Evolutionary conservation across 2,113 vertebrate species (phyloP).

Genomic region (Sialia sialis): DNA sequence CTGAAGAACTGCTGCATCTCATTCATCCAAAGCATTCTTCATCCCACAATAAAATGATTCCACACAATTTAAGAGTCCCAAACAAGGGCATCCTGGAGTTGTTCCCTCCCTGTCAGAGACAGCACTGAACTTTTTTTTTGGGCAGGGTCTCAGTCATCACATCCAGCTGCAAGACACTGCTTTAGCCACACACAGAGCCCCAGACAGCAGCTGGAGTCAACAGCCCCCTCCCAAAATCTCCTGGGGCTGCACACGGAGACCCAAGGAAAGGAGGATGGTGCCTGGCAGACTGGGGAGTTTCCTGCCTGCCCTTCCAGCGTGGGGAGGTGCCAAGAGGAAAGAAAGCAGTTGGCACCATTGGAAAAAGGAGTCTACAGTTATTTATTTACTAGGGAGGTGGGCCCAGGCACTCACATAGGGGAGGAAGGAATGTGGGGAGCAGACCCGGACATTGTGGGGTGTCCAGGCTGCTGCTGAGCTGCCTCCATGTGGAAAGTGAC

Average conservation of each 20-base stretch:
- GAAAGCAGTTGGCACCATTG: not conserved
- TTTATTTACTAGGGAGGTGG: conserved; percentile 20
- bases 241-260: not conserved
- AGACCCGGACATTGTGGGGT: not conserved
- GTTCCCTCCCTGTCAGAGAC: not conserved
- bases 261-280: accelerated
- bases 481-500: not conserved
- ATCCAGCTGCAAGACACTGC: not conserved
- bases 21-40: not conserved
- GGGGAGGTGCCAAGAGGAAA: not conserved
- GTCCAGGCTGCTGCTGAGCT: not conserved
- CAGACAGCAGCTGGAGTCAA: not conserved
- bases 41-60: not conserved
- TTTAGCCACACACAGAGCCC: not conserved
- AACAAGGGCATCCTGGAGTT: not conserved
- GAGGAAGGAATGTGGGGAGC: not conserved
- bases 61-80: not conserved
- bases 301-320: not conserved
- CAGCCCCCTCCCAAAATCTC: not conserved
- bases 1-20: not conserved
- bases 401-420: not conserved
- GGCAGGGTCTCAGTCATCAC: not conserved
- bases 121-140: not conserved
- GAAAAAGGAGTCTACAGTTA: not conserved
- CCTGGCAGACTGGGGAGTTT: not conserved